phyloP scores from a whole-genome alignment of 2,888 invertebrate species.

The Chrysomela aeneicollis region DNA sequence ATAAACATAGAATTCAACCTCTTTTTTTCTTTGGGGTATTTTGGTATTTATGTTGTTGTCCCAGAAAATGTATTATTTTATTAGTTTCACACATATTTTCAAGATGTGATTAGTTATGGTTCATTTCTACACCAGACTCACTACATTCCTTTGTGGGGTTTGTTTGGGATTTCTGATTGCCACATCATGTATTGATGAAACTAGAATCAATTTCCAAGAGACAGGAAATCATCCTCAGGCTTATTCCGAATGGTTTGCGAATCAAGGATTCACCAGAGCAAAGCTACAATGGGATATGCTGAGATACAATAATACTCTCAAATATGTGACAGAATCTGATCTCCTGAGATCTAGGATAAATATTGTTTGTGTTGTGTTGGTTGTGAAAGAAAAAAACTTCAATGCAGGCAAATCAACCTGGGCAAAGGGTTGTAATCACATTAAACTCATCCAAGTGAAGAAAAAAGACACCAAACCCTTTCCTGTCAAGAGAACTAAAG shows the following conservation, averaged over 20 bases:
- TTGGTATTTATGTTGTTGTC: too few relatives aligned
- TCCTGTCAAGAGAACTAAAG: conserved; percentile 46
- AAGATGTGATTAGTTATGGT: conserved; percentile 39
- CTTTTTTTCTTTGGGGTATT: too few relatives aligned
- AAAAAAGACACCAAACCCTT: conserved; percentile 45
- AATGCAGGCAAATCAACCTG: conserved; percentile 55
- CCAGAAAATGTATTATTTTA: too few relatives aligned
- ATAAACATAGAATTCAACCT: too few relatives aligned
- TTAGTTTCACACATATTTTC: too few relatives aligned
- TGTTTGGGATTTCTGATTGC: conserved; percentile 46
- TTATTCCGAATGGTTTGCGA: conserved; percentile 49
- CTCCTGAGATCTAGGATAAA: conserved; percentile 55
- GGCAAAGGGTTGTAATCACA: conserved; percentile 56
- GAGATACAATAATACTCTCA: conserved; percentile 47
- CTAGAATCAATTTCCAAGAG: conserved; percentile 22
- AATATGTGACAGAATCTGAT: conserved; percentile 48
- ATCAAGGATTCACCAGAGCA: conserved; percentile 37
- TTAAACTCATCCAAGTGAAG: conserved; percentile 46
- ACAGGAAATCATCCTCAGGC: conserved; percentile 8
- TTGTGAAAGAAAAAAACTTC: conserved; percentile 59
- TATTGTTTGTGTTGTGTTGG: conserved; percentile 63
- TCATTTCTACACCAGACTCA: conserved; percentile 45
- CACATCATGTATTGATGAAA: conserved; percentile 27
- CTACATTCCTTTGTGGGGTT: conserved; percentile 44
- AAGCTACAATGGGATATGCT: conserved; percentile 47